These are phyloP conservation scores for Diadumene lineata DNA, from an alignment of 92 coral and sea anemone species.

Conservation along the genomic window DNA sequence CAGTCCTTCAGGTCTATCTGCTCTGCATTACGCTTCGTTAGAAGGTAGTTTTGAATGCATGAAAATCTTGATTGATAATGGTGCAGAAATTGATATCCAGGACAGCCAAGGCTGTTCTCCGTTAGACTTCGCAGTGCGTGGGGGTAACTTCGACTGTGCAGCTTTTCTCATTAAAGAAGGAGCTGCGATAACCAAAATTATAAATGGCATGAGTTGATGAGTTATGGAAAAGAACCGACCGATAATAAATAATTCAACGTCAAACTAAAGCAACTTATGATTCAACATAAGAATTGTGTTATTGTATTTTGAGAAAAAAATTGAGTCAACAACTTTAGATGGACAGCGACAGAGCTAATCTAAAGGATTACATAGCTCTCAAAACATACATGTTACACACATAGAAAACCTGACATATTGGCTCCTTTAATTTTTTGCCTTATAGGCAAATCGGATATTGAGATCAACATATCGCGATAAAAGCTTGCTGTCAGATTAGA, in stretches of 20 bases:
- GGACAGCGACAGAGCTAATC: background rate
- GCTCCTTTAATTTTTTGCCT: background rate
- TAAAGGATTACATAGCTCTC: background rate
- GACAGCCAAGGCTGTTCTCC: conserved; percentile 88
- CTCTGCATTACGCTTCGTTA: conserved; percentile 88
- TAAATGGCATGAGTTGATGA: conserved; percentile 66
- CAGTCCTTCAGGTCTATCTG: conserved; percentile 86
- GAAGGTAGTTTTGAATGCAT: conserved; percentile 88
- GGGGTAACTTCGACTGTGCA: conserved; percentile 95
- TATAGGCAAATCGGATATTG: background rate
- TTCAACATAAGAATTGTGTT: background rate
- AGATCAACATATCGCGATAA: background rate
- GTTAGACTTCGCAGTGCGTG: conserved; percentile 94
- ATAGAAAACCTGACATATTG: background rate
- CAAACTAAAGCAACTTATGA: too few relatives aligned
- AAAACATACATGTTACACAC: conserved; percentile 1
- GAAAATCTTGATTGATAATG: conserved; percentile 60
- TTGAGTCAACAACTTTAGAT: background rate
- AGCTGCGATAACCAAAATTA: conserved; percentile 86
- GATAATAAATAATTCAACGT: background rate
- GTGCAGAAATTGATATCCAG: conserved; percentile 65
- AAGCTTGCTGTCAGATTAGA: background rate
- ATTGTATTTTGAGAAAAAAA: background rate
- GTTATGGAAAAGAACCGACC: background rate
- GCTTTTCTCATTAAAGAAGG: conserved; percentile 87